A percentile compares a stretch with the other conserved stretches of the same genome.
phyloP scores from a whole-genome alignment of 2,888 invertebrate genomes.

The Tricholauxania praeusta region DNA sequence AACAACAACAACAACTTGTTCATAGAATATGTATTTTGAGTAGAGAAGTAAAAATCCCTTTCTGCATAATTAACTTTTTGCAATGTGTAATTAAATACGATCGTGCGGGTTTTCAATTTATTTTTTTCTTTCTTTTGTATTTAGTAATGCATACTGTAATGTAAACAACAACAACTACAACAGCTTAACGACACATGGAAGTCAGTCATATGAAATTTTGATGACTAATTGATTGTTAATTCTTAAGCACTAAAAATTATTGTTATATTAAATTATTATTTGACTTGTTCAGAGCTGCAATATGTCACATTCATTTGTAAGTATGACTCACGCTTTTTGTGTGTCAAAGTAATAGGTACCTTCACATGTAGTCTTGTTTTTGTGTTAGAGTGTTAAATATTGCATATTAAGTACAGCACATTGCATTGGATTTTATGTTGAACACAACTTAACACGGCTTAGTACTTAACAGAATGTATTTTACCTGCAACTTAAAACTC shows the following conservation, averaged over 20 bases:
- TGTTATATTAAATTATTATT: neutral
- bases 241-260: neutral
- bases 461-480: too few species aligned
- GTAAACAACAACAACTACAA: constrained; percentile 52
- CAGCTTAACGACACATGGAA: constrained; percentile 4
- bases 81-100: constrained; percentile 38
- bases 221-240: constrained; percentile 50
- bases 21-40: neutral
- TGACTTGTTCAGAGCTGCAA: neutral
- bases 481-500: too few species aligned
- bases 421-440: too few species aligned
- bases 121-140: constrained; percentile 55
- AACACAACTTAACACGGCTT: too few species aligned
- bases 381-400: too few species aligned
- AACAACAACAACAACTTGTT: neutral
- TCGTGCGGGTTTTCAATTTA: constrained; percentile 46
- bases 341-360: too few species aligned
- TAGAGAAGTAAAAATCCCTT: constrained; percentile 33
- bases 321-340: too few species aligned
- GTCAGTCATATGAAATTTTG: constrained; percentile 33
- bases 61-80: constrained; percentile 58
- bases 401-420: too few species aligned
- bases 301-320: neutral
- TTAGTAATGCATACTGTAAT: constrained; percentile 50
- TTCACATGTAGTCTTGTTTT: too few species aligned